A percentile compares a stretch with the other conserved stretches of the same genome.
phyloP scores from a whole-genome alignment of 1,140 invertebrate genomes.

The Cepaea nemoralis region DNA sequence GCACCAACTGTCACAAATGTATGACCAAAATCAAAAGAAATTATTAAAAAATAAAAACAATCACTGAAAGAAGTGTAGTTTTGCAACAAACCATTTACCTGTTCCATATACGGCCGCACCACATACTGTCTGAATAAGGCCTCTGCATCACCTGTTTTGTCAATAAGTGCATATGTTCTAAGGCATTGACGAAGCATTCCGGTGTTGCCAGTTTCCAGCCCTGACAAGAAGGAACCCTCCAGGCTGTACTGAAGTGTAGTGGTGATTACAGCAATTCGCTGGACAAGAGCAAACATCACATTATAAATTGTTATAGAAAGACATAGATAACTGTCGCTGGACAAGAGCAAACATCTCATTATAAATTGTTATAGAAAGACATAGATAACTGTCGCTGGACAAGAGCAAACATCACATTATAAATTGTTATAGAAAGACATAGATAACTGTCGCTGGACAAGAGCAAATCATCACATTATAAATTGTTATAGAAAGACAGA shows the following conservation, averaged over 20 bases:
- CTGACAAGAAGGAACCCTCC: slow-evolving; percentile 74
- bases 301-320: no score
- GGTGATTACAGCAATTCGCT: slow-evolving; percentile 71
- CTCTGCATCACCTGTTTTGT: slow-evolving; percentile 80
- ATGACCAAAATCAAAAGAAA: background rate
- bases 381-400: no score
- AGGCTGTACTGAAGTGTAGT: slow-evolving; percentile 75
- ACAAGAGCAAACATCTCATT: no score
- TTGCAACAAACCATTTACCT: slow-evolving; percentile 67
- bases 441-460: no score
- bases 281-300: slow-evolving; percentile 31
- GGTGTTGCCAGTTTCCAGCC: slow-evolving; percentile 62
- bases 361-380: no score
- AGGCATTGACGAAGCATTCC: slow-evolving; percentile 69
- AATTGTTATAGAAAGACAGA: no score
- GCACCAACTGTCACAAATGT: no score
- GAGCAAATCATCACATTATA: no score
- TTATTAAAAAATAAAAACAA: background rate
- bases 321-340: no score
- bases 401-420: no score
- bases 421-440: no score
- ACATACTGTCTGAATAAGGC: slow-evolving; percentile 80
- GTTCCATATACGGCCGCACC: slow-evolving; percentile 80
- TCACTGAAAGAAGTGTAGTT: slow-evolving; percentile 6
- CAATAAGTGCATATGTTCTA: slow-evolving; percentile 72